Evolutionary conservation across 2,888 invertebrate genomes (phyloP).

Genomic region (Andrena flavipes): DNA sequence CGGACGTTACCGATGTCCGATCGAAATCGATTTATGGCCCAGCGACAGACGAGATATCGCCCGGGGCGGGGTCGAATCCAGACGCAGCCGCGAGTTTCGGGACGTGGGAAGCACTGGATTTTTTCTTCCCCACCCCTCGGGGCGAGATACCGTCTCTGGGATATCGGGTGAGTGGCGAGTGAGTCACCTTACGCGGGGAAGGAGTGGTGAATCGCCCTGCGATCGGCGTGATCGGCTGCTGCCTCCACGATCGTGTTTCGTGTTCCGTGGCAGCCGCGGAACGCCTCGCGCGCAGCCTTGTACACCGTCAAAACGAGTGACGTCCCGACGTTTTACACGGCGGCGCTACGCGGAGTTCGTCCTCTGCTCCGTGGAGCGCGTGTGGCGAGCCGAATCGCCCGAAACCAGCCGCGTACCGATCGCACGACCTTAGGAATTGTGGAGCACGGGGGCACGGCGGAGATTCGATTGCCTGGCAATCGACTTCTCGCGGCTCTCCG

Average conservation of each 20-base stretch:
- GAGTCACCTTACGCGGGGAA: constrained; percentile 67
- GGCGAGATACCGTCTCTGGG: constrained; percentile 41
- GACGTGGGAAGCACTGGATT: constrained; percentile 75
- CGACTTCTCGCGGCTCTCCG: not conserved
- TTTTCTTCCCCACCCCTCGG: constrained; percentile 25
- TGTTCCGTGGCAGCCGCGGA: constrained; percentile 58
- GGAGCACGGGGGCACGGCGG: not conserved
- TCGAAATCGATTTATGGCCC: constrained; percentile 72
- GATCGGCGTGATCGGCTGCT: constrained; percentile 68
- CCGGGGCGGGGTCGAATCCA: constrained; percentile 75
- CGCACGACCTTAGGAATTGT: constrained; percentile 46
- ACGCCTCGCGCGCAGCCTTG: constrained; percentile 60
- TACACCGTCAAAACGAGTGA: constrained; percentile 72
- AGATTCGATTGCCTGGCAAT: not conserved
- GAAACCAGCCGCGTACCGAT: constrained; percentile 39
- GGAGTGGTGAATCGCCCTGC: constrained; percentile 72
- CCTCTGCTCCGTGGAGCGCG: constrained; percentile 26
- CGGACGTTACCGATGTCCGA: constrained; percentile 50
- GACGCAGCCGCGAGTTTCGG: constrained; percentile 70
- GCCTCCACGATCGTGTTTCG: constrained; percentile 67
- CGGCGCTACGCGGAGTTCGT: constrained; percentile 65
- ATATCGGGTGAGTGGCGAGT: constrained; percentile 70
- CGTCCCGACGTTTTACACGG: constrained; percentile 77
- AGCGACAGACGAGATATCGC: constrained; percentile 68
- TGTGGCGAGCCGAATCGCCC: constrained; percentile 43